phyloP scores from a whole-genome alignment of 1,140 invertebrate species.

The Leptinotarsa lineolata region DNA sequence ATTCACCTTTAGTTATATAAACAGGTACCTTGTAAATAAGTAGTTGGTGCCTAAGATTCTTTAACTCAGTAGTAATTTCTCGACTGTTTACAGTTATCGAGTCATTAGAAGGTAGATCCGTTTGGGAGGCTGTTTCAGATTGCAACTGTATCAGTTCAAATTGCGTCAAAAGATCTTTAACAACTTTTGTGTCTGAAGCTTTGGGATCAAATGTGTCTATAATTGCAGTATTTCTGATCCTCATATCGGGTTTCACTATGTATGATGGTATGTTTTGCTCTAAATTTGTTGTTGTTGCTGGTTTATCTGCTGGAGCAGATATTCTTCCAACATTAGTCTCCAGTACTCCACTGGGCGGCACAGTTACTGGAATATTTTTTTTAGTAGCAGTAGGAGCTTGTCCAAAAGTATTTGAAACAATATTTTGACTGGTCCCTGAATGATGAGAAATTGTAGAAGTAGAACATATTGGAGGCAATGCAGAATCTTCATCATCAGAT shows the following conservation, averaged over 20 bases:
- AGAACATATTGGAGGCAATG: not conserved
- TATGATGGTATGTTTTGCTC: not conserved
- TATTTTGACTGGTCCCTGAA: not conserved
- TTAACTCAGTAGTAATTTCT: constrained; percentile 31
- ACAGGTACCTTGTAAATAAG: constrained; percentile 37
- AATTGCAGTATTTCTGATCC: constrained; percentile 26
- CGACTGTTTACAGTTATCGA: constrained; percentile 21
- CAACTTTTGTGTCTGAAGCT: constrained; percentile 23
- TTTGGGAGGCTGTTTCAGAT: constrained; percentile 15
- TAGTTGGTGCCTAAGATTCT: constrained; percentile 33
- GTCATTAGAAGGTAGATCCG: constrained; percentile 24
- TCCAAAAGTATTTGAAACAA: not conserved
- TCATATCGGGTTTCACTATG: constrained; percentile 30
- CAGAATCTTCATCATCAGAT: constrained; percentile 34
- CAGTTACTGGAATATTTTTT: not conserved
- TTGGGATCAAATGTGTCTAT: constrained; percentile 25
- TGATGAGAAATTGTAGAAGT: not conserved
- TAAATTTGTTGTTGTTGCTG: not conserved
- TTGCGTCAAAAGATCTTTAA: constrained; percentile 19
- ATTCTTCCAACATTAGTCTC: not conserved
- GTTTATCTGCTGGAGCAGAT: not conserved
- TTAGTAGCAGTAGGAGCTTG: not conserved
- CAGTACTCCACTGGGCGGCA: not conserved
- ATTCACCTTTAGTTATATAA: constrained; percentile 30
- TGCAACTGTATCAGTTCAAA: not conserved